A percentile compares a stretch with the other conserved stretches of the same genome.
Conservation (phyloP, 1,140 invertebrate species). For the Camponotus vicinus region DNA sequence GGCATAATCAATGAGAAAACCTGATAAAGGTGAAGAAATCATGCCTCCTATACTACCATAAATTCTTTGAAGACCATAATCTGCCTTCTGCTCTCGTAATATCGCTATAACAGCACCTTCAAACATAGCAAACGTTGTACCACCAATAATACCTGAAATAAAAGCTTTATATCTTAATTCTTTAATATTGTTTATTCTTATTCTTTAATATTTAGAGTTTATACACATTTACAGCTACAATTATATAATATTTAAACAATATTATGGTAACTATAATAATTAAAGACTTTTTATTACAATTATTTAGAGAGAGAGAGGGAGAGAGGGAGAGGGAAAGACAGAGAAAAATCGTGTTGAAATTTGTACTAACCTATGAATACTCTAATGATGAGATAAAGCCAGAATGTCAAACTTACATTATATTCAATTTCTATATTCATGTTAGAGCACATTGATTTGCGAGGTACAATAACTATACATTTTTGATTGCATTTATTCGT, state of each 20-base stretch:
- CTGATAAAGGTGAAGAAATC: slow-evolving; percentile 92
- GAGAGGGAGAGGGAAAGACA: too few relatives aligned
- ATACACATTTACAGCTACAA: not conserved
- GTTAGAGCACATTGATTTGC: slow-evolving; percentile 88
- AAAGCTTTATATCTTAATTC: not conserved
- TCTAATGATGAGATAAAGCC: slow-evolving; percentile 91
- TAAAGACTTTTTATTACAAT: not conserved
- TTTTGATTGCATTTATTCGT: slow-evolving; percentile 81
- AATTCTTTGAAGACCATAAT: slow-evolving; percentile 93
- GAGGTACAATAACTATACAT: slow-evolving; percentile 87
- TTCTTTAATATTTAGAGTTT: not conserved
- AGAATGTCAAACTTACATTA: slow-evolving; percentile 90
- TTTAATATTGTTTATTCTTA: not conserved
- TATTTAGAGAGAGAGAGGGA: not conserved
- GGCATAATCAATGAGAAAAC: slow-evolving; percentile 90
- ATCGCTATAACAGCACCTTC: slow-evolving; percentile 94
- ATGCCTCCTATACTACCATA: slow-evolving; percentile 93
- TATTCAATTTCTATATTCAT: slow-evolving; percentile 87
- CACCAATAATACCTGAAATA: slow-evolving; percentile 87
- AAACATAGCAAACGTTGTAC: slow-evolving; percentile 93
- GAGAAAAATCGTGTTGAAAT: not conserved
- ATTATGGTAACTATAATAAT: not conserved
- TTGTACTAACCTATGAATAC: slow-evolving; percentile 88
- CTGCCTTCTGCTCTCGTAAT: slow-evolving; percentile 91
- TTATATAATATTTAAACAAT: not conserved